Conservation (phyloP, 2,797 vertebrate genomes). For the Melanitta fusca region DNA sequence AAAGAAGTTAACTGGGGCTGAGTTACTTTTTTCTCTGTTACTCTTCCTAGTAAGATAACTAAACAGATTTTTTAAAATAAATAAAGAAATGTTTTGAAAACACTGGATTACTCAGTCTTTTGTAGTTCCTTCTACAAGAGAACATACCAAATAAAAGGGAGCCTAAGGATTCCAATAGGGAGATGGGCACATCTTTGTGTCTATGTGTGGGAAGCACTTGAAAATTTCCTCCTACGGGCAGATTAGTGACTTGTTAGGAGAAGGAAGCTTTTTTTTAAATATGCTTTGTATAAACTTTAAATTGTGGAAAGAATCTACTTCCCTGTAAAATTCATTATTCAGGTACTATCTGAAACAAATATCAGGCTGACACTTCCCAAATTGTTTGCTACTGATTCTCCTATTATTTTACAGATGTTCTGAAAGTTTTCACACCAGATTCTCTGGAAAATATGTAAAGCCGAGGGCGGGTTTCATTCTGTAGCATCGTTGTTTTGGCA, state of each 20-base stretch:
- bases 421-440: background rate
- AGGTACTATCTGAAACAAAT: slow-evolving; percentile 8
- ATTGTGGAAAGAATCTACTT: slow-evolving; percentile 18
- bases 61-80: background rate
- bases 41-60: slow-evolving; percentile 62
- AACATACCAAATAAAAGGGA: background rate
- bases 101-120: slow-evolving; percentile 66
- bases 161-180: background rate
- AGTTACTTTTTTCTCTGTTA: slow-evolving; percentile 60
- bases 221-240: slow-evolving; percentile 59
- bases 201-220: slow-evolving; percentile 18
- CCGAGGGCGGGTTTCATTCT: slow-evolving; percentile 8
- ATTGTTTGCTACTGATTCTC: slow-evolving; percentile 14
- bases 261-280: slow-evolving; percentile 20
- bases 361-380: background rate
- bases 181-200: slow-evolving; percentile 49
- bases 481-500: slow-evolving; percentile 34
- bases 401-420: background rate
- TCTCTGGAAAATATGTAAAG: slow-evolving; percentile 1
- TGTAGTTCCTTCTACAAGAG: slow-evolving; percentile 52
- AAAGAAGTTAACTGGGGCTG: slow-evolving; percentile 28
- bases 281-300: slow-evolving; percentile 39
- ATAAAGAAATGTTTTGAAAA: slow-evolving; percentile 38
- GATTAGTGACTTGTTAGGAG: slow-evolving; percentile 48
- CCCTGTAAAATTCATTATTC: background rate